Evolutionary conservation across 2,797 vertebrate species (phyloP).

Genomic region (Lagodon rhomboides): DNA sequence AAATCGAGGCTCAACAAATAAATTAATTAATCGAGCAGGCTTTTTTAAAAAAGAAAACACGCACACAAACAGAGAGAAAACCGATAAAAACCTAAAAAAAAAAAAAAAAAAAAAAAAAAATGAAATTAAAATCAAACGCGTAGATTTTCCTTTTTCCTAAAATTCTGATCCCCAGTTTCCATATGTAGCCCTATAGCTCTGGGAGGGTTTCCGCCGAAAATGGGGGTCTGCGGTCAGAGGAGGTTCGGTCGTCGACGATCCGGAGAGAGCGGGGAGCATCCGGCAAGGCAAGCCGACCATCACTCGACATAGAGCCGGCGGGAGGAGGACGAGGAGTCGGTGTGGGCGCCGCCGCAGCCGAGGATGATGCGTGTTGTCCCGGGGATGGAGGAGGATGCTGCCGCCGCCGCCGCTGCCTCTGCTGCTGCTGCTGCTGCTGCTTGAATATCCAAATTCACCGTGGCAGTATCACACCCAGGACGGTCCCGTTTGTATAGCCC

Average conservation of each 20-base stretch:
- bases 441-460: constrained; percentile 80
- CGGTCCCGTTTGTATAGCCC: constrained; percentile 79
- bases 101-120: constrained; percentile 31
- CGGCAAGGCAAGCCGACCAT: constrained; percentile 84
- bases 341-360: constrained; percentile 67
- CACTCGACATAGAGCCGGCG: constrained; percentile 85
- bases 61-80: constrained; percentile 45
- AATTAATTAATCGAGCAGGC: constrained; percentile 46
- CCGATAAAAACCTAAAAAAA: constrained; percentile 42
- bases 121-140: constrained; percentile 64
- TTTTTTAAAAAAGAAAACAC: constrained; percentile 20
- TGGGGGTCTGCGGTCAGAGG: constrained; percentile 81
- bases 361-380: constrained; percentile 37
- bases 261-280: constrained; percentile 82
- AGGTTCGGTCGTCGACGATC: constrained; percentile 83
- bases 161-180: constrained; percentile 90
- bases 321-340: constrained; percentile 73
- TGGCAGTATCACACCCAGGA: constrained; percentile 79
- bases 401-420: constrained; percentile 29
- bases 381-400: constrained; percentile 57
- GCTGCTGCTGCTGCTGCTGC: constrained; percentile 51
- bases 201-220: constrained; percentile 85
- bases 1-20: constrained; percentile 68
- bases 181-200: constrained; percentile 87
- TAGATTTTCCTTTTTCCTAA: constrained; percentile 87